Percentiles rank a stretch among this genome's conserved stretches.
Evolutionary conservation across 1,140 invertebrate genomes (phyloP).

Genomic region (Pantala flavescens): DNA sequence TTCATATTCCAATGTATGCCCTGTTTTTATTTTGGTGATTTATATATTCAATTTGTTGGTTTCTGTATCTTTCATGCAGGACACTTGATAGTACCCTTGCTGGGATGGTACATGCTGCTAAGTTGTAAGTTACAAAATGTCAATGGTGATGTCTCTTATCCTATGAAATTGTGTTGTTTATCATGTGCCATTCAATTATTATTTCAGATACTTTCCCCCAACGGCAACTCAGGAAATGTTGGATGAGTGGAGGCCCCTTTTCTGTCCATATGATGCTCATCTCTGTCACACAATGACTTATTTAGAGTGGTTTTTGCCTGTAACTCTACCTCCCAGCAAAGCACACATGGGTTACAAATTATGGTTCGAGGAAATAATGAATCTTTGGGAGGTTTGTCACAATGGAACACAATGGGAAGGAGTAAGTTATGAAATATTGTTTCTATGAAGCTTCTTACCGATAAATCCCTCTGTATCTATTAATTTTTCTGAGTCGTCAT

Average conservation of each 20-base stretch:
- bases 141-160: not conserved
- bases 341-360: conserved; percentile 54
- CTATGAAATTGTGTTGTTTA: not conserved
- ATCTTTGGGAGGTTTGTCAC: conserved; percentile 62
- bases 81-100: conserved; percentile 27
- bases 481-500: no score
- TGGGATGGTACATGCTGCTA: conserved; percentile 26
- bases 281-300: conserved; percentile 49
- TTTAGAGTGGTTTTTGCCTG: conserved; percentile 67
- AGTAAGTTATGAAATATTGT: conserved; percentile 38
- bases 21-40: not conserved
- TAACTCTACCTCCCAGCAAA: conserved; percentile 49
- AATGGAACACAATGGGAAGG: conserved; percentile 59
- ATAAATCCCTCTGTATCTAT: conserved; percentile 12
- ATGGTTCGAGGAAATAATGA: conserved; percentile 77
- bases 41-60: not conserved
- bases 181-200: not conserved
- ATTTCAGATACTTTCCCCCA: conserved; percentile 58
- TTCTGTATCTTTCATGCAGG: conserved; percentile 20
- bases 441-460: conserved; percentile 13
- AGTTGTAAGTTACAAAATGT: conserved; percentile 27
- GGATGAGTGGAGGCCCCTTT: conserved; percentile 63
- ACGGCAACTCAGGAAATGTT: conserved; percentile 78
- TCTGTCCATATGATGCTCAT: conserved; percentile 58
- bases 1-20: not conserved